Conservation (phyloP, 2,113 vertebrate genomes). For the Menura novaehollandiae region DNA sequence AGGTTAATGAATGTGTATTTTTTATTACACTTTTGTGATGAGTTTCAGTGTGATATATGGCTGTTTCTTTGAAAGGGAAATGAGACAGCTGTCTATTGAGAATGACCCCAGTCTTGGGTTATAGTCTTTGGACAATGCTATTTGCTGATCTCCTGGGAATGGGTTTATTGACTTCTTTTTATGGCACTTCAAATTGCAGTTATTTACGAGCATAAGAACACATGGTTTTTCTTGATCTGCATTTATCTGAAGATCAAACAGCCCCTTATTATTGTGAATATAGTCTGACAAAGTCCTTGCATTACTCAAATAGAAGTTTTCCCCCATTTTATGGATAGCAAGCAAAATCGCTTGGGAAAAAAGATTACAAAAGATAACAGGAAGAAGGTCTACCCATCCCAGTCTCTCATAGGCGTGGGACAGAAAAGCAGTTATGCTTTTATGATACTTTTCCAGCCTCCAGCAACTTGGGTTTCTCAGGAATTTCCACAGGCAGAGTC, state of each 20-base stretch:
- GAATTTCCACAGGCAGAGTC: not conserved
- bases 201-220: constrained; percentile 28
- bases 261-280: not conserved
- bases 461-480: not conserved
- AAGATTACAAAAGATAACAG: not conserved
- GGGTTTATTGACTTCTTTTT: constrained; percentile 26
- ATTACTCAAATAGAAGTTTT: not conserved
- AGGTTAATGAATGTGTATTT: constrained; percentile 24
- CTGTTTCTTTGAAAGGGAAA: constrained; percentile 27
- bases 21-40: constrained; percentile 9
- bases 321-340: not conserved
- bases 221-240: not conserved
- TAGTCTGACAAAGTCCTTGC: not conserved
- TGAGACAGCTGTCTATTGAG: constrained; percentile 6
- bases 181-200: constrained; percentile 28
- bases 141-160: constrained; percentile 7
- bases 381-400: not conserved
- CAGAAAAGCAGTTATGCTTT: not conserved
- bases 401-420: not conserved
- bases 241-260: not conserved
- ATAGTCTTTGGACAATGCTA: not conserved
- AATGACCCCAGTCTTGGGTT: not conserved
- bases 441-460: not conserved
- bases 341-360: not conserved
- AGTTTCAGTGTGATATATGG: not conserved